A percentile compares a stretch with the other conserved stretches of the same genome.
Evolutionary conservation across 92 coral and sea anemone species (phyloP).

Genomic region (Blastomussa wellsi): DNA sequence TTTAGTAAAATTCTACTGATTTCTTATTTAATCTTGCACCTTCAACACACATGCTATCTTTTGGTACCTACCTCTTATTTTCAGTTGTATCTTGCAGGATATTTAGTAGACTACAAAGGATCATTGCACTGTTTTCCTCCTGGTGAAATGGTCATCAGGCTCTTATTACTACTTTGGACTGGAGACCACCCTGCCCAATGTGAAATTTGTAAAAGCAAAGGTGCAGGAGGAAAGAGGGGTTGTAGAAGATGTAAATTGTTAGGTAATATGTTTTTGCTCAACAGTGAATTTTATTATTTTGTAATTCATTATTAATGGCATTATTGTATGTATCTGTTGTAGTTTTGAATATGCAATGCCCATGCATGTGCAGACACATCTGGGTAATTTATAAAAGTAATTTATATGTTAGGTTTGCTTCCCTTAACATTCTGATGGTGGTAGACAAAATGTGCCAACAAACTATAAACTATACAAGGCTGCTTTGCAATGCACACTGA

Average conservation of each 20-base stretch:
- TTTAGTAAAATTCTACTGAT: not conserved
- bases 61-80: not conserved
- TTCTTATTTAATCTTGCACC: not conserved
- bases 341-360: constrained; percentile 13
- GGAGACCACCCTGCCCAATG: constrained; percentile 78
- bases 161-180: constrained; percentile 65
- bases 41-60: not conserved
- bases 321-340: constrained; percentile 4
- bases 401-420: constrained; percentile 5
- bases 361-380: constrained; percentile 29
- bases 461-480: constrained; percentile 17
- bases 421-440: constrained; percentile 22
- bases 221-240: too few species aligned
- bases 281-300: constrained; percentile 10
- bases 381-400: constrained; percentile 3
- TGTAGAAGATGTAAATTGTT: constrained; percentile 61
- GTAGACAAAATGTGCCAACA: constrained; percentile 18
- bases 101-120: constrained; percentile 41
- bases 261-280: constrained; percentile 53
- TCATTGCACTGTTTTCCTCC: constrained; percentile 50
- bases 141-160: constrained; percentile 44
- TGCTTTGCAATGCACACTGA: constrained; percentile 14
- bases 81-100: constrained; percentile 27
- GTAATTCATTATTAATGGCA: constrained; percentile 2
- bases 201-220: too few species aligned